Percentiles rank a stretch among this genome's conserved stretches.
These are phyloP conservation scores for Nymphicus hollandicus DNA, from an alignment of 2,113 vertebrate genomes.

Conservation along the genomic window DNA sequence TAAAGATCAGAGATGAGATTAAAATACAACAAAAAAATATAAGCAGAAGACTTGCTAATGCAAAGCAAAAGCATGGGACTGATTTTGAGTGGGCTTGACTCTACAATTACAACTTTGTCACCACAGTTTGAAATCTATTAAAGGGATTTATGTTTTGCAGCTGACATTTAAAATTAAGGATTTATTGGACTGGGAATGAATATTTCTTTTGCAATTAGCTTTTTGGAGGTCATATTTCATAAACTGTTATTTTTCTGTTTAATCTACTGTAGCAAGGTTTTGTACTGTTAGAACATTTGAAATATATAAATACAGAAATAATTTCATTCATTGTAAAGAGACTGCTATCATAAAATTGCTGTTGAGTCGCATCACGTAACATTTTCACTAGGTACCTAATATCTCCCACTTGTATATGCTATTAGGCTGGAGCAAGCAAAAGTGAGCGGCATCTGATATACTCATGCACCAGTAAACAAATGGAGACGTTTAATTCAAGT, in stretches of 20 bases:
- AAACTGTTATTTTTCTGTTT: constrained; percentile 55
- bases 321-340: constrained; percentile 33
- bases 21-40: background rate
- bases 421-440: background rate
- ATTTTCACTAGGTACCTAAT: constrained; percentile 38
- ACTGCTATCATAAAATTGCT: background rate
- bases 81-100: constrained; percentile 44
- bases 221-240: constrained; percentile 66
- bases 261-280: constrained; percentile 44
- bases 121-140: constrained; percentile 70
- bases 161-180: constrained; percentile 73
- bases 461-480: constrained; percentile 30
- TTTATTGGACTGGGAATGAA: constrained; percentile 68
- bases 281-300: constrained; percentile 15
- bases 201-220: constrained; percentile 70
- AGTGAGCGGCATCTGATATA: constrained; percentile 31
- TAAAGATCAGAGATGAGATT: background rate
- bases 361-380: constrained; percentile 8
- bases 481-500: constrained; percentile 18
- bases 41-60: background rate
- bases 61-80: background rate
- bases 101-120: constrained; percentile 59
- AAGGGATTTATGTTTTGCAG: constrained; percentile 70
- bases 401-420: constrained; percentile 11
- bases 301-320: constrained; percentile 17